Conservation (phyloP, 2,113 vertebrate genomes). For the Pangasianodon hypophthalmus region DNA sequence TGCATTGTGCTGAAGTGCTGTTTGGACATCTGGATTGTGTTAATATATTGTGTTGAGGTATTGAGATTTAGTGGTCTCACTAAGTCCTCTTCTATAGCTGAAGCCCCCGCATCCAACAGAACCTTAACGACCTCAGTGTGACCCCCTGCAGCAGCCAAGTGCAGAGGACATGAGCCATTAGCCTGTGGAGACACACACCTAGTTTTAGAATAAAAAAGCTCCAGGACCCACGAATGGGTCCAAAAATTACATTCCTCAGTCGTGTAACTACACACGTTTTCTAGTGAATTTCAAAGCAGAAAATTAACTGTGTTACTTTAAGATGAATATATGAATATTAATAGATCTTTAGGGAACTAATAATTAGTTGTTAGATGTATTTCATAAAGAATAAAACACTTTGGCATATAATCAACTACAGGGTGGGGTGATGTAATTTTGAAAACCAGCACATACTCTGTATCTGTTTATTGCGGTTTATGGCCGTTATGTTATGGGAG, state of each 20-base stretch:
- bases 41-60: neutral
- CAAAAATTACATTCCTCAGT: too few relatives aligned
- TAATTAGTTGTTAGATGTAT: too few relatives aligned
- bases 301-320: too few relatives aligned
- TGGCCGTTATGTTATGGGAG: too few relatives aligned
- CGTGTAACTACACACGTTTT: too few relatives aligned
- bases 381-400: too few relatives aligned
- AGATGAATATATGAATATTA: too few relatives aligned
- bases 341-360: too few relatives aligned
- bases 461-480: neutral
- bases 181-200: slow-evolving; percentile 50
- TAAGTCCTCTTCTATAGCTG: slow-evolving; percentile 57
- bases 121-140: slow-evolving; percentile 65
- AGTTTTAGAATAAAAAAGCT: neutral
- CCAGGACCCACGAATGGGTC: too few relatives aligned
- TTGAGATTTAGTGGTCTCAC: slow-evolving; percentile 33
- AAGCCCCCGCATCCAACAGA: slow-evolving; percentile 64
- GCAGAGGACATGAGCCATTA: slow-evolving; percentile 62
- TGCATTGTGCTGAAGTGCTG: neutral
- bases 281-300: too few relatives aligned
- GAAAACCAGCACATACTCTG: too few relatives aligned
- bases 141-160: slow-evolving; percentile 65
- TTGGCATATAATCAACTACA: too few relatives aligned
- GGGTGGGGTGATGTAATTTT: neutral
- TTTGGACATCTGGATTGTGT: neutral